Percentiles rank a stretch among this genome's conserved stretches.
Evolutionary conservation across 1,140 invertebrate genomes (phyloP).

Genomic region (Aphelinus atriplicis): DNA sequence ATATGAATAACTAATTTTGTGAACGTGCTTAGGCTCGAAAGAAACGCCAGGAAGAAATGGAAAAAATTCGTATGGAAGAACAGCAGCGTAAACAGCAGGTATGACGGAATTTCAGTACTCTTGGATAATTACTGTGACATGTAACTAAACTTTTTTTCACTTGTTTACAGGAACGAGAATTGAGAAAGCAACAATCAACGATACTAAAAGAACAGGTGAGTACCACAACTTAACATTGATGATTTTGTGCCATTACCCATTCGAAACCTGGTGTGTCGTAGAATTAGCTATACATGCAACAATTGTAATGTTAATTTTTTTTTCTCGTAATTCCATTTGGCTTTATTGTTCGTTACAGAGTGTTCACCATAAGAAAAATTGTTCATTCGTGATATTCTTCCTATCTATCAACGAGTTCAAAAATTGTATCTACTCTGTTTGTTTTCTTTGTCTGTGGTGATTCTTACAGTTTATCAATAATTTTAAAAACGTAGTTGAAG

Average conservation of each 20-base stretch:
- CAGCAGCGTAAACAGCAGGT: constrained; percentile 87
- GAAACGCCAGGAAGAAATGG: constrained; percentile 85
- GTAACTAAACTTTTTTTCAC: too few relatives aligned
- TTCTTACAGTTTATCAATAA: not conserved
- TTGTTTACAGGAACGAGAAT: constrained; percentile 79
- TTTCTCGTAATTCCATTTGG: constrained; percentile 40
- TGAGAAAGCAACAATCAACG: constrained; percentile 86
- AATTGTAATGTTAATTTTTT: constrained; percentile 44
- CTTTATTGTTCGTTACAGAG: constrained; percentile 21
- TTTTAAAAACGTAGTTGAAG: constrained; percentile 39
- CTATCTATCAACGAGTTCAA: too few relatives aligned
- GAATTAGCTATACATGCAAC: constrained; percentile 37
- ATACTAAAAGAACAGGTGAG: constrained; percentile 89
- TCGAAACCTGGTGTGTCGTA: constrained; percentile 46
- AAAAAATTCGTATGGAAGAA: constrained; percentile 85
- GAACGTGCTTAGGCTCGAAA: constrained; percentile 76
- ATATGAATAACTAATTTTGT: not conserved
- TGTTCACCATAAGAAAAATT: constrained; percentile 22
- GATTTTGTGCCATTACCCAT: constrained; percentile 31
- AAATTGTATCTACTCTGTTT: not conserved
- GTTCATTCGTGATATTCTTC: not conserved
- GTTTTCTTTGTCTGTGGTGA: not conserved
- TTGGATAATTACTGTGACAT: too few relatives aligned
- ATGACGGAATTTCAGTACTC: constrained; percentile 50
- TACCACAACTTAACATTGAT: constrained; percentile 25